phyloP scores from a whole-genome alignment of 1,140 invertebrate species.

The Cryptotermes secundus region DNA sequence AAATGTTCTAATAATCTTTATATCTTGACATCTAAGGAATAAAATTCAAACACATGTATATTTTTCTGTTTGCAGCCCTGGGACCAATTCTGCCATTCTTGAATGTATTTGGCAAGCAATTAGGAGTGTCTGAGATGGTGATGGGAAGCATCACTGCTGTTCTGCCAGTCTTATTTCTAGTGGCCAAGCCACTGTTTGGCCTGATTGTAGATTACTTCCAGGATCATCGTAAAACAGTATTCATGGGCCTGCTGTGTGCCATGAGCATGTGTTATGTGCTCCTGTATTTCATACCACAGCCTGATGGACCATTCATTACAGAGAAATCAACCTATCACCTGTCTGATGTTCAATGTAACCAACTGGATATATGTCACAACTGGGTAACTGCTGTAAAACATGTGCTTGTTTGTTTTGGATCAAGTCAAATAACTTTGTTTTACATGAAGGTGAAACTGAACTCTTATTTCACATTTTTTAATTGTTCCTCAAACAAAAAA shows the following conservation, averaged over 20 bases:
- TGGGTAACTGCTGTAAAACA: neutral
- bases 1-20: too few relatives aligned
- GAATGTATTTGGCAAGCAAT: constrained; percentile 69
- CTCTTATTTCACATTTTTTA: too few relatives aligned
- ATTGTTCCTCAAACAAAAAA: too few relatives aligned
- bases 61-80: constrained; percentile 59
- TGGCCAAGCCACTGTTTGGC: constrained; percentile 72
- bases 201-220: constrained; percentile 59
- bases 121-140: constrained; percentile 67
- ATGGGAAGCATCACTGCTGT: constrained; percentile 72
- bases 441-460: too few relatives aligned
- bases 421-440: too few relatives aligned
- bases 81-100: constrained; percentile 74
- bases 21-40: too few relatives aligned
- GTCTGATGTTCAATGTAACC: neutral
- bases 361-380: neutral
- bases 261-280: constrained; percentile 63
- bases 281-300: constrained; percentile 64
- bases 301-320: constrained; percentile 35
- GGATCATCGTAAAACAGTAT: constrained; percentile 64
- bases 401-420: too few relatives aligned
- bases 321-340: neutral
- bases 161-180: constrained; percentile 67
- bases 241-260: constrained; percentile 60
- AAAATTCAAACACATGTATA: neutral